phyloP scores from a whole-genome alignment of 2,888 invertebrate genomes.

The Acronicta aceris region DNA sequence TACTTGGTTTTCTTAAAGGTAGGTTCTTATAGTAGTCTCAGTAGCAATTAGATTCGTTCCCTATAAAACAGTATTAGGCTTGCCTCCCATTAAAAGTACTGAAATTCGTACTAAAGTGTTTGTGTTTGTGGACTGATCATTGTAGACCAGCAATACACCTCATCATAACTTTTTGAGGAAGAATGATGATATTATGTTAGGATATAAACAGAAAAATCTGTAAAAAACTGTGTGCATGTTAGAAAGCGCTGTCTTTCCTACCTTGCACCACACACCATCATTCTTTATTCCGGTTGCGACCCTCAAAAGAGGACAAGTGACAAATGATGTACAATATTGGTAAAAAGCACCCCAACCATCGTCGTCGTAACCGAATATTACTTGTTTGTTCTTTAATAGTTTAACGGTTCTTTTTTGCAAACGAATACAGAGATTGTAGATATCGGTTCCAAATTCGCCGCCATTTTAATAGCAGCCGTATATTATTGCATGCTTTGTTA shows the following conservation, averaged over 20 bases:
- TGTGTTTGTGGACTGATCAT: too few species aligned
- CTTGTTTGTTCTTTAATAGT: conserved; percentile 70
- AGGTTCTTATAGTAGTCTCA: background rate
- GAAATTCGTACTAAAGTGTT: too few species aligned
- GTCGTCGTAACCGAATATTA: conserved; percentile 68
- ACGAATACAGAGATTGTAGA: conserved; percentile 36
- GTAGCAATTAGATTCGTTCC: too few species aligned
- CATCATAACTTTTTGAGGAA: too few species aligned
- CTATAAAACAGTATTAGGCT: too few species aligned
- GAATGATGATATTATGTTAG: too few species aligned
- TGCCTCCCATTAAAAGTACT: too few species aligned
- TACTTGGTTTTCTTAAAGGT: too few species aligned
- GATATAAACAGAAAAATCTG: too few species aligned
- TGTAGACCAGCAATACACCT: too few species aligned
- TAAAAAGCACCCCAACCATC: conserved; percentile 75
- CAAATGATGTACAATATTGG: conserved; percentile 84
- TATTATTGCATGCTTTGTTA: conserved; percentile 2
- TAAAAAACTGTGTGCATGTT: too few species aligned
- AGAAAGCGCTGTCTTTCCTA: conserved; percentile 23
- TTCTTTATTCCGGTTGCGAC: conserved; percentile 74
- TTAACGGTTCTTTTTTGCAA: conserved; percentile 66
- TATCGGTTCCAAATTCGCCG: conserved; percentile 18
- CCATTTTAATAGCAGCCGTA: conserved; percentile 24
- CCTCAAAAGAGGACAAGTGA: conserved; percentile 77
- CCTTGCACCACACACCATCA: conserved; percentile 54